Evolutionary conservation across 2,888 invertebrate genomes (phyloP).

Genomic region (Pterostichus niger): DNA sequence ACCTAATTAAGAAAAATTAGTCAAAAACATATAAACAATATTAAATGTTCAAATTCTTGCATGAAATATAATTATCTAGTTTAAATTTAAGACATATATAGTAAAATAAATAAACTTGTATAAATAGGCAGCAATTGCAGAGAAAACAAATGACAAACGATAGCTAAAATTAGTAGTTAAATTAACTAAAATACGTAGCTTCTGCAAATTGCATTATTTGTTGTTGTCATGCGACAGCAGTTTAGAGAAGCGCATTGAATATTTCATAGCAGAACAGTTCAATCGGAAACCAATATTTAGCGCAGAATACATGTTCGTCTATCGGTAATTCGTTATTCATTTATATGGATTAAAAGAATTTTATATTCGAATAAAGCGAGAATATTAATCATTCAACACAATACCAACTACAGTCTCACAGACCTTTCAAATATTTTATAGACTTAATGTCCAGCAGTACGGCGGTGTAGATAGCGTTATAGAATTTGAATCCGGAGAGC

Average conservation of each 20-base stretch:
- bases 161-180: slow-evolving; percentile 32
- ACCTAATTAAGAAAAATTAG: too few species aligned
- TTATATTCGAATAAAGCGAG: too few species aligned
- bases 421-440: too few species aligned
- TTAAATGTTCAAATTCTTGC: neutral
- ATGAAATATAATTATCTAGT: neutral
- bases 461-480: too few species aligned
- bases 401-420: too few species aligned
- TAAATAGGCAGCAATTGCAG: slow-evolving; percentile 32
- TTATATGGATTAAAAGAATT: too few species aligned
- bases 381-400: too few species aligned
- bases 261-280: slow-evolving; percentile 21
- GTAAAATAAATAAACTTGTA: slow-evolving; percentile 25
- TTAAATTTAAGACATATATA: slow-evolving; percentile 6
- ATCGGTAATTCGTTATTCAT: slow-evolving; percentile 1
- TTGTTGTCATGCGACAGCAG: slow-evolving; percentile 45
- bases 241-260: slow-evolving; percentile 26
- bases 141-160: slow-evolving; percentile 29
- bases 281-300: slow-evolving; percentile 52
- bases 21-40: too few species aligned
- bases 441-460: too few species aligned
- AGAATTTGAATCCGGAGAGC: too few species aligned
- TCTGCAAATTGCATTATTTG: slow-evolving; percentile 39
- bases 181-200: slow-evolving; percentile 36
- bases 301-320: neutral